Conservation (phyloP, 1,140 invertebrate species). For the Phocides pigmalion region DNA sequence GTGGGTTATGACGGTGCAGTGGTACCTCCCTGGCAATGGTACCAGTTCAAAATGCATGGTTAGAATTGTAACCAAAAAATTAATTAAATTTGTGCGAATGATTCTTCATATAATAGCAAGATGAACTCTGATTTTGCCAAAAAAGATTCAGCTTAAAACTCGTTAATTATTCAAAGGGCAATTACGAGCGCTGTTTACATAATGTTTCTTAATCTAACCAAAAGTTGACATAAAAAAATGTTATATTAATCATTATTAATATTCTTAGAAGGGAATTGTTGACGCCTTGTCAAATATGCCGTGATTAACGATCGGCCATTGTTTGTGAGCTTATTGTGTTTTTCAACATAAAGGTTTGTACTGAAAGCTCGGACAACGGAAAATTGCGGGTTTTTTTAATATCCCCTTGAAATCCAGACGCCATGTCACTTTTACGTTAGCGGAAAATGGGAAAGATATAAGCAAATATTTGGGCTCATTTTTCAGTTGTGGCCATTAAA, state of each 20-base stretch:
- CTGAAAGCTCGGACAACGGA: conserved; percentile 41
- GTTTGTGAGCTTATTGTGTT: conserved; percentile 52
- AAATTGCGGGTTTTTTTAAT: conserved; percentile 52
- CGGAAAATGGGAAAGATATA: conserved; percentile 52
- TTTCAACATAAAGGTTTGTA: conserved; percentile 28
- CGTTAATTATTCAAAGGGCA: conserved; percentile 13
- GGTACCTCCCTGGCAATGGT: too few relatives aligned
- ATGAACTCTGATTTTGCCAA: too few relatives aligned
- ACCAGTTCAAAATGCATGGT: too few relatives aligned
- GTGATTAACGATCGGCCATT: conserved; percentile 54
- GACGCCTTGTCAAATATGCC: conserved; percentile 51
- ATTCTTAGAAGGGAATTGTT: conserved; percentile 34
- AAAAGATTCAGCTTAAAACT: background rate
- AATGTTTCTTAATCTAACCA: conserved; percentile 12
- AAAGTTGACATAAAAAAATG: conserved; percentile 28
- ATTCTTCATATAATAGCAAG: too few relatives aligned
- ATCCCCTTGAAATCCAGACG: conserved; percentile 50
- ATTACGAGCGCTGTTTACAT: conserved; percentile 23
- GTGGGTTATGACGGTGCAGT: too few relatives aligned
- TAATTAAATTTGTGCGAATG: too few relatives aligned
- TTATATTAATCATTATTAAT: conserved; percentile 32
- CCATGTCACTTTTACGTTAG: conserved; percentile 50
- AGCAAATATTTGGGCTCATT: conserved; percentile 57
- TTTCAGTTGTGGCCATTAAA: conserved; percentile 45
- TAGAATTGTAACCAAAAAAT: too few relatives aligned